phyloP scores from a whole-genome alignment of 2,888 invertebrate species.

The Eucriotettix oculatus region DNA sequence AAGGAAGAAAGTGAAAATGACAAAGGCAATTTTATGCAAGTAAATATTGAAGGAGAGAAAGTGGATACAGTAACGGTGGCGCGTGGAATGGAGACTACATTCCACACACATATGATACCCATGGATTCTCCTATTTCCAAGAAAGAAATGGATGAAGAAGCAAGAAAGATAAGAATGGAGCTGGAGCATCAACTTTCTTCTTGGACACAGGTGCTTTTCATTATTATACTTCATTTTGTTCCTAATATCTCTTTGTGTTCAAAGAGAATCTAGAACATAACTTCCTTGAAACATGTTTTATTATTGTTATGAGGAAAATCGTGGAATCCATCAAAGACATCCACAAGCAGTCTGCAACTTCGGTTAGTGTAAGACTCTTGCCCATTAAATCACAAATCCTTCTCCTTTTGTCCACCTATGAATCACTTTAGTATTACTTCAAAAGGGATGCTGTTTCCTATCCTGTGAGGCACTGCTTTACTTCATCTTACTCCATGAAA shows the following conservation, averaged over 20 bases:
- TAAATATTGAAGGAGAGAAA: conserved; percentile 51
- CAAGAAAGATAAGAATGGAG: conserved; percentile 28
- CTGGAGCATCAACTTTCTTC: conserved; percentile 31
- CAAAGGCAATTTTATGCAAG: conserved; percentile 27
- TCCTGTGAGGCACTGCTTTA: too few relatives aligned
- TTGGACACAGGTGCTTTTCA: conserved; percentile 28
- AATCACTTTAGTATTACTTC: too few relatives aligned
- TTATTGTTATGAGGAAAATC: too few relatives aligned
- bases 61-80: conserved; percentile 46
- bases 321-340: too few relatives aligned
- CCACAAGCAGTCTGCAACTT: too few relatives aligned
- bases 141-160: conserved; percentile 22
- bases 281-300: too few relatives aligned
- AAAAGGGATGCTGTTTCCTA: too few relatives aligned
- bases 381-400: too few relatives aligned
- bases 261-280: not conserved
- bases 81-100: conserved; percentile 54
- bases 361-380: too few relatives aligned
- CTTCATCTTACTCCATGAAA: too few relatives aligned
- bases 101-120: conserved; percentile 39
- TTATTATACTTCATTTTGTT: conserved; percentile 6
- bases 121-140: conserved; percentile 1
- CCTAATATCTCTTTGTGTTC: conserved; percentile 9
- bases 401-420: too few relatives aligned
- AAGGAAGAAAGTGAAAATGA: conserved; percentile 21